Conservation (phyloP, 1,140 invertebrate species). For the Drosophila guanche region DNA sequence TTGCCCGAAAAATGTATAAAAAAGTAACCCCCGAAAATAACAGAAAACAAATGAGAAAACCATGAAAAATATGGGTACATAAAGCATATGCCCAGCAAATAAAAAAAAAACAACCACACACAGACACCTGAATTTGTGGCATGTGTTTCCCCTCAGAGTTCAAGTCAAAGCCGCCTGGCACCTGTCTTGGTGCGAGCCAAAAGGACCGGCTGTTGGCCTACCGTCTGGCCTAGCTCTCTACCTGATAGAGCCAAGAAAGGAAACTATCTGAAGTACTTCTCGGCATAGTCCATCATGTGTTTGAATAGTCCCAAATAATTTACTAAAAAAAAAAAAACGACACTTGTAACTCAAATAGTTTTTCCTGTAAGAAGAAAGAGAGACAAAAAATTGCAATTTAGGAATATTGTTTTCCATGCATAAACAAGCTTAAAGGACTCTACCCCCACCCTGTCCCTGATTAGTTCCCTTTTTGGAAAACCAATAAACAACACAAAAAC, state of each 20-base stretch:
- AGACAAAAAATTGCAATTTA: constrained; percentile 39
- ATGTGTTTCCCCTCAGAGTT: constrained; percentile 15
- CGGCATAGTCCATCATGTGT: constrained; percentile 40
- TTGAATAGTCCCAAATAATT: constrained; percentile 22
- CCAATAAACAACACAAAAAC: constrained; percentile 69
- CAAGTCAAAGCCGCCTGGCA: constrained; percentile 25
- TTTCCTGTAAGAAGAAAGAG: constrained; percentile 39
- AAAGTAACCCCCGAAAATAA: constrained; percentile 54
- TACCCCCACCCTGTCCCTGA: constrained; percentile 14
- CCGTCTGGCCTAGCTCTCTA: constrained; percentile 7
- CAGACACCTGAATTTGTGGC: constrained; percentile 59
- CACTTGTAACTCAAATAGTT: constrained; percentile 19
- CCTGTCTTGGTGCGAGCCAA: constrained; percentile 26
- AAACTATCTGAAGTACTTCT: no score
- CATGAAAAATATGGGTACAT: constrained; percentile 14
- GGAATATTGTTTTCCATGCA: constrained; percentile 66
- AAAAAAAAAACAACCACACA: constrained; percentile 14
- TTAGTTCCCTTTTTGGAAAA: constrained; percentile 53
- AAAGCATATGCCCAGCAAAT: constrained; percentile 26
- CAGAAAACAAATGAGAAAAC: constrained; percentile 34
- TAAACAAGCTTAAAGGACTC: constrained; percentile 62
- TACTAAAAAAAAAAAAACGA: no score
- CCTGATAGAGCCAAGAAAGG: background rate
- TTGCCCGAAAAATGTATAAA: constrained; percentile 30
- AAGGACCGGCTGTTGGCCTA: constrained; percentile 14